Conservation (phyloP, 2,797 vertebrate genomes). For the Pogoniulus pusillus region DNA sequence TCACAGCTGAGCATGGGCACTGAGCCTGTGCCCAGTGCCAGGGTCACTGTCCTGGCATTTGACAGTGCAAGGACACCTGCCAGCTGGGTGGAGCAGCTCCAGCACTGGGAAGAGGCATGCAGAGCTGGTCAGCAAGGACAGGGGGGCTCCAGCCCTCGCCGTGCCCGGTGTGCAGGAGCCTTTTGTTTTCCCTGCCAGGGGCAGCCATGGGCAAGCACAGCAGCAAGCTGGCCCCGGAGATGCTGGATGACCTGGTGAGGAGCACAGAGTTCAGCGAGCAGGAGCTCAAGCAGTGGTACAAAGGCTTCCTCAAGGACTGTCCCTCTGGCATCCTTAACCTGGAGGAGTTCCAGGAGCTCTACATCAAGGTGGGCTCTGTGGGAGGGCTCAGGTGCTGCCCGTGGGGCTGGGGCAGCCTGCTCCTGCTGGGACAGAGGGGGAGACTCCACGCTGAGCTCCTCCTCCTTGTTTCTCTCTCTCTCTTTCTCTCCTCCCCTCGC, state of each 20-base stretch:
- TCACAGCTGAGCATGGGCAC: neutral
- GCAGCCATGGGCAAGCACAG: slow-evolving; percentile 94
- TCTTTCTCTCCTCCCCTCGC: neutral
- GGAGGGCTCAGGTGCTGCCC: rapidly evolving
- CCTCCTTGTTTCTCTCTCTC: rapidly evolving
- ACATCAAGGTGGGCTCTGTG: slow-evolving; percentile 86
- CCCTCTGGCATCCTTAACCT: slow-evolving; percentile 95
- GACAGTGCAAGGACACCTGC: rapidly evolving
- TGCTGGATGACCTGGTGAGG: slow-evolving; percentile 94
- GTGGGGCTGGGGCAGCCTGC: neutral
- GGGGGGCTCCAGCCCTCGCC: neutral
- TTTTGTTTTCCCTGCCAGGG: neutral
- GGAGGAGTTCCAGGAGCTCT: slow-evolving; percentile 98
- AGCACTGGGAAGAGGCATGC: rapidly evolving
- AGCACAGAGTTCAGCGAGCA: slow-evolving; percentile 96
- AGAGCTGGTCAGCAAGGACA: neutral
- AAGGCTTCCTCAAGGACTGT: slow-evolving; percentile 98
- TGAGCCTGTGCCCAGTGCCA: neutral
- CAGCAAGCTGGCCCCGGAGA: slow-evolving; percentile 96
- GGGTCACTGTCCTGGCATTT: rapidly evolving
- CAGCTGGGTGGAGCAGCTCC: neutral
- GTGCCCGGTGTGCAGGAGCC: rapidly evolving
- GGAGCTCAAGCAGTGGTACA: slow-evolving; percentile 99
- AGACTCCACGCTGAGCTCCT: rapidly evolving
- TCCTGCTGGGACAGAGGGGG: neutral